A percentile compares a stretch with the other conserved stretches of the same genome.
Conservation (phyloP, 30 jellyfish, hydroid and myxozoan species). For the Hydractinia echinata region DNA sequence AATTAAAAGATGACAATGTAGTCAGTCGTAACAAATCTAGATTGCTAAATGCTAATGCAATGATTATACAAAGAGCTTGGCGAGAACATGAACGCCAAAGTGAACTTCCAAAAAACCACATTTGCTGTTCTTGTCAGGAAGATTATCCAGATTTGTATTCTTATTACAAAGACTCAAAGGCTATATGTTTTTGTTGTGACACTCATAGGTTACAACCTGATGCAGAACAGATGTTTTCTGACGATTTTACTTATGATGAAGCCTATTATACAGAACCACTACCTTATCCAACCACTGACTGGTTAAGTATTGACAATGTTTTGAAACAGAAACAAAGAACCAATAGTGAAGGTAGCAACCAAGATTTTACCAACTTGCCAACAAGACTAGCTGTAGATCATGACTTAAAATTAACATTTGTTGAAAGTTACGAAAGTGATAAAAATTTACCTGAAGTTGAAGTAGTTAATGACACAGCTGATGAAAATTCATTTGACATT, state of each 20-base stretch:
- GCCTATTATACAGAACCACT: no score
- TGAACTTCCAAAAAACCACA: slow-evolving; percentile 13
- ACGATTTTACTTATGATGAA: no score
- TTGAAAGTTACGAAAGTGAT: slow-evolving; percentile 23
- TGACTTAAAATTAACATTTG: slow-evolving; percentile 19
- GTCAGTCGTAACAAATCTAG: slow-evolving; percentile 18
- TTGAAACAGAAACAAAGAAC: not conserved
- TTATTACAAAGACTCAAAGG: slow-evolving; percentile 25
- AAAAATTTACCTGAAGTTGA: slow-evolving; percentile 10
- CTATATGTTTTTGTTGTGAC: slow-evolving; percentile 34
- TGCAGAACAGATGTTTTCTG: not conserved
- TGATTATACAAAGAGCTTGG: slow-evolving; percentile 42
- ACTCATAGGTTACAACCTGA: slow-evolving; percentile 12
- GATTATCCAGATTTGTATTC: slow-evolving; percentile 32
- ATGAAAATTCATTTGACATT: not conserved
- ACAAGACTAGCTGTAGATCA: not conserved
- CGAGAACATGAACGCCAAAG: not conserved
- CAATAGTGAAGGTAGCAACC: not conserved
- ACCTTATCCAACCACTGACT: not conserved
- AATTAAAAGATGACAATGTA: slow-evolving; percentile 24
- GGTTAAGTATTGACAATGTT: not conserved
- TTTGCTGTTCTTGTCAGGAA: slow-evolving; percentile 38
- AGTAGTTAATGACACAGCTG: not conserved
- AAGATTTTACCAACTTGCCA: not conserved
- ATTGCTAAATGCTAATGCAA: slow-evolving; percentile 27